These are phyloP conservation scores for Oreohelix idahoensis DNA, from an alignment of 1,140 invertebrate species.

Conservation along the genomic window DNA sequence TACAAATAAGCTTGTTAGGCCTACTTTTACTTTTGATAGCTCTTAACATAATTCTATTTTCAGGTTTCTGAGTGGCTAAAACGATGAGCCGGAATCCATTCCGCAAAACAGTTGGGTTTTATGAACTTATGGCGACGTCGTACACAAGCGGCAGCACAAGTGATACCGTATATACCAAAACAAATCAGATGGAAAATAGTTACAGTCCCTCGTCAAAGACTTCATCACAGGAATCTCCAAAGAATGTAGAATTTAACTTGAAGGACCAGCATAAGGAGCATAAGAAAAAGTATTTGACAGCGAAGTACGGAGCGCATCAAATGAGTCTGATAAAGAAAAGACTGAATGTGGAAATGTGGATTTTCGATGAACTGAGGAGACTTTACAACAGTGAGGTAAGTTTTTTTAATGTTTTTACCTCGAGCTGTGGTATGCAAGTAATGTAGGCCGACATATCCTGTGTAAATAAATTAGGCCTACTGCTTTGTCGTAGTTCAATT, in stretches of 20 bases:
- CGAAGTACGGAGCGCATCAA: constrained; percentile 96
- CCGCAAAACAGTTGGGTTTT: constrained; percentile 59
- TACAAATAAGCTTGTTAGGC: no score
- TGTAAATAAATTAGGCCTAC: no score
- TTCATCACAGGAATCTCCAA: constrained; percentile 33
- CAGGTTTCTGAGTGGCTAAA: constrained; percentile 26
- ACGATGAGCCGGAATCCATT: constrained; percentile 51
- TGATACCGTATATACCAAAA: constrained; percentile 38
- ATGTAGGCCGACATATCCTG: no score
- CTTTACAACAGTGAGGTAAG: constrained; percentile 87
- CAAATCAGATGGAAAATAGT: constrained; percentile 40
- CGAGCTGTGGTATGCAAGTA: no score
- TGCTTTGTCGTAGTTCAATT: no score
- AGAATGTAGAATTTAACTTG: constrained; percentile 61
- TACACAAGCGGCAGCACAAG: constrained; percentile 19
- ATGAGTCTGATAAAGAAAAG: constrained; percentile 96
- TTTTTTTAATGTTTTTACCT: no score
- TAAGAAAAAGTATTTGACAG: constrained; percentile 89
- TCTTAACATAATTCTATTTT: constrained; percentile 22
- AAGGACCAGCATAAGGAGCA: constrained; percentile 75
- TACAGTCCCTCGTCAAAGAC: constrained; percentile 10
- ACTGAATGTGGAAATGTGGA: constrained; percentile 96
- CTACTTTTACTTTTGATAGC: no score
- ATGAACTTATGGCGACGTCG: constrained; percentile 61
- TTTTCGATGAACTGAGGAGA: constrained; percentile 93